A percentile compares a stretch with the other conserved stretches of the same genome.
phyloP scores from a whole-genome alignment of 2,797 vertebrate genomes.

The Anniella stebbinsi region DNA sequence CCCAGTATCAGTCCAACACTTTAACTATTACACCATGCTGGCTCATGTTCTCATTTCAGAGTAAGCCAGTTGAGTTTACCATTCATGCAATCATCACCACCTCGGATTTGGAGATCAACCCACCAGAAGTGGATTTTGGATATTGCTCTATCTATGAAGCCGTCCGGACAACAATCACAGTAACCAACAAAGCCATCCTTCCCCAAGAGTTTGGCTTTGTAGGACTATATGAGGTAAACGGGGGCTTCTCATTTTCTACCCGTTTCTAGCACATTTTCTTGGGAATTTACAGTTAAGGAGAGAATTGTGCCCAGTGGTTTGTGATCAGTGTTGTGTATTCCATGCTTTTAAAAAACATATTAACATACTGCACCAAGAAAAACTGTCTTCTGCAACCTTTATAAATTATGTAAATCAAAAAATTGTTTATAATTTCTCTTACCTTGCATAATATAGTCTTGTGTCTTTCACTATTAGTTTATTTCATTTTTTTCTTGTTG shows the following conservation, averaged over 20 bases:
- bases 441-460: neutral
- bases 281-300: neutral
- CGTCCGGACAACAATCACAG: slow-evolving; percentile 76
- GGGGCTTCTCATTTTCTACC: neutral
- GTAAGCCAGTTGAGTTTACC: slow-evolving; percentile 81
- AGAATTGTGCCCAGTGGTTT: neutral
- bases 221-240: slow-evolving; percentile 85
- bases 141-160: slow-evolving; percentile 88
- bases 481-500: neutral
- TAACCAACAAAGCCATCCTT: slow-evolving; percentile 89
- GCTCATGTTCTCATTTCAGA: slow-evolving; percentile 74
- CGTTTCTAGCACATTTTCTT: neutral
- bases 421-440: neutral
- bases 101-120: slow-evolving; percentile 87
- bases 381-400: neutral
- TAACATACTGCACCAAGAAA: neutral
- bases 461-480: neutral
- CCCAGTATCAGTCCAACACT: no score
- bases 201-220: slow-evolving; percentile 94
- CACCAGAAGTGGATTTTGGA: slow-evolving; percentile 85
- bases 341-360: neutral
- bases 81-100: slow-evolving; percentile 89
- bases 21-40: neutral
- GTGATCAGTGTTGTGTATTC: neutral
- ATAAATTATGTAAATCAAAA: neutral